phyloP scores from a whole-genome alignment of 2,113 vertebrate genomes.

The Agapornis roseicollis region DNA sequence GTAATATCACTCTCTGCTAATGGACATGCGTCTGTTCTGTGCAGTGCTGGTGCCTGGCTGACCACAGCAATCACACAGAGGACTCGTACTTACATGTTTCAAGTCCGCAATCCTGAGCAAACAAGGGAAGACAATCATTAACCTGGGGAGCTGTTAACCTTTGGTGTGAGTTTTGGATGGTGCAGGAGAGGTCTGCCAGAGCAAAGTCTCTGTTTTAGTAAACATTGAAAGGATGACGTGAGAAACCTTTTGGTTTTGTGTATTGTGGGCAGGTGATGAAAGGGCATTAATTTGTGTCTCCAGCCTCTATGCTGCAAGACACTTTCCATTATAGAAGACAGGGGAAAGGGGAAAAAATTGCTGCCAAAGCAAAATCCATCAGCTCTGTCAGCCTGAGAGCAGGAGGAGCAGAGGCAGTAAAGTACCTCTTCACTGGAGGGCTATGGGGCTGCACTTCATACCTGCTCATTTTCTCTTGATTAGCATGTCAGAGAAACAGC shows the following conservation, averaged over 20 bases:
- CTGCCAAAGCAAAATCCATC: neutral
- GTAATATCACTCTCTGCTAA: neutral
- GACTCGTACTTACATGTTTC: neutral
- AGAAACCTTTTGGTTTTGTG: neutral
- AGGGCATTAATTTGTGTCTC: neutral
- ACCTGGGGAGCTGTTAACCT: constrained; percentile 26
- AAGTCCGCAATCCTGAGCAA: constrained; percentile 1
- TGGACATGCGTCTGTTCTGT: neutral
- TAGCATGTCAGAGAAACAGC: neutral
- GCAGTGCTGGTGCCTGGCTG: neutral
- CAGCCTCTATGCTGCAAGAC: neutral
- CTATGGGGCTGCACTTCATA: neutral
- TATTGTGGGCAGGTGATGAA: neutral
- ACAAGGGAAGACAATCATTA: constrained; percentile 46
- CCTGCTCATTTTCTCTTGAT: accelerated
- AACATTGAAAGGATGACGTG: neutral
- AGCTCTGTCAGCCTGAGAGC: neutral
- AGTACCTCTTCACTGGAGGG: neutral
- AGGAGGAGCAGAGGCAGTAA: neutral
- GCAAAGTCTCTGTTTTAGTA: constrained; percentile 29
- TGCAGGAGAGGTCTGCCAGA: neutral
- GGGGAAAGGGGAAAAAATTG: neutral
- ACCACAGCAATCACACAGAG: neutral
- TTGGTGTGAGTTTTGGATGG: neutral
- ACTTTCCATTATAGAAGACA: neutral